Evolutionary conservation across 2,113 vertebrate species (phyloP).

Genomic region (Oreochromis niloticus): DNA sequence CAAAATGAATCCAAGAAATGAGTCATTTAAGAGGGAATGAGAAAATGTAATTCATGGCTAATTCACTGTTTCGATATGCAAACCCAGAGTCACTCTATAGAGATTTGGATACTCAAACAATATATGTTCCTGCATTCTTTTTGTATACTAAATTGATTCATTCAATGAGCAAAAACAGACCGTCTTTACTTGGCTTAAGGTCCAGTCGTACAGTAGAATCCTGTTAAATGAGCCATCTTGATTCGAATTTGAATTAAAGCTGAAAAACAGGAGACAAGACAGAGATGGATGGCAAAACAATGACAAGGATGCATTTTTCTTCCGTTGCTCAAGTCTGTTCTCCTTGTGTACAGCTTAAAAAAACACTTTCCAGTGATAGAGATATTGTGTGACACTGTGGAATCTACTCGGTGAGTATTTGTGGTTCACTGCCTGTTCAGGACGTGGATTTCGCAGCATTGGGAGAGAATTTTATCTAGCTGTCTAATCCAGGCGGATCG

Average conservation of each 20-base stretch:
- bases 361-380: constrained; percentile 7
- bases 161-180: background rate
- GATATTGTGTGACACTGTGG: constrained; percentile 31
- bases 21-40: constrained; percentile 52
- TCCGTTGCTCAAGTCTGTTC: background rate
- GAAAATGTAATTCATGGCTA: constrained; percentile 37
- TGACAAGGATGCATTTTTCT: background rate
- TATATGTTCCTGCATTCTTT: background rate
- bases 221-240: constrained; percentile 1
- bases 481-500: constrained; percentile 57
- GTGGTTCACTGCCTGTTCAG: constrained; percentile 47
- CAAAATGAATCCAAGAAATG: constrained; percentile 56
- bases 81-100: constrained; percentile 1
- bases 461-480: constrained; percentile 50
- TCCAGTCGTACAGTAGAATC: background rate
- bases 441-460: constrained; percentile 22
- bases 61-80: constrained; percentile 35
- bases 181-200: background rate
- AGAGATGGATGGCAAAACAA: background rate
- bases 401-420: constrained; percentile 9
- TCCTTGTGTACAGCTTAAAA: background rate
- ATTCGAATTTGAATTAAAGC: background rate
- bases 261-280: background rate
- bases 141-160: constrained; percentile 9
- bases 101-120: constrained; percentile 40